These are phyloP conservation scores for Chalcosyrphus nemorum DNA, from an alignment of 2,888 invertebrate genomes.

Conservation along the genomic window DNA sequence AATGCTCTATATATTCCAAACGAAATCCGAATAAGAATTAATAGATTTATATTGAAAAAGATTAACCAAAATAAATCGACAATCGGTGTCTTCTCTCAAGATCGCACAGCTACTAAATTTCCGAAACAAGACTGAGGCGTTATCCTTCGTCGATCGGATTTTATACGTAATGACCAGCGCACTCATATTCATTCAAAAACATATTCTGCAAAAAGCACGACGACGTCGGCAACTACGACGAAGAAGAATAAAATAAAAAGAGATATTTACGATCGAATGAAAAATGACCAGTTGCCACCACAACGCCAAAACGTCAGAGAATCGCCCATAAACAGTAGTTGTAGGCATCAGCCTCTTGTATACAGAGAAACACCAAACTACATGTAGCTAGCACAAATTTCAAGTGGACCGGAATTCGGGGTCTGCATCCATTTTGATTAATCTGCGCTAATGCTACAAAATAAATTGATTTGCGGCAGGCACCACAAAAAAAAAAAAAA, in stretches of 20 bases:
- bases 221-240: too few species aligned
- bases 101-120: conserved; percentile 13
- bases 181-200: conserved; percentile 55
- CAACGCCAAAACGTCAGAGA: conserved; percentile 17
- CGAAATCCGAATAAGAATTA: background rate
- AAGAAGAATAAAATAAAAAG: conserved; percentile 13
- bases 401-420: conserved; percentile 42
- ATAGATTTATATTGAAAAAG: background rate
- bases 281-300: conserved; percentile 61
- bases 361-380: too few species aligned
- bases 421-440: conserved; percentile 56
- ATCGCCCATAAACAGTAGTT: conserved; percentile 12
- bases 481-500: too few species aligned
- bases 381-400: background rate
- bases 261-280: conserved; percentile 69
- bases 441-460: conserved; percentile 47
- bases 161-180: conserved; percentile 61
- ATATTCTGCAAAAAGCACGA: conserved; percentile 43
- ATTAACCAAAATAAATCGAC: background rate
- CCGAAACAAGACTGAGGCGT: conserved; percentile 52
- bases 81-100: conserved; percentile 9
- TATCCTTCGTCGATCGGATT: conserved; percentile 63
- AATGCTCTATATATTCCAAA: background rate
- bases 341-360: background rate
- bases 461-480: conserved; percentile 52